Percentiles rank a stretch among this genome's conserved stretches.
Conservation (phyloP, 2,888 invertebrate genomes). For the Calameuta pallipes region DNA sequence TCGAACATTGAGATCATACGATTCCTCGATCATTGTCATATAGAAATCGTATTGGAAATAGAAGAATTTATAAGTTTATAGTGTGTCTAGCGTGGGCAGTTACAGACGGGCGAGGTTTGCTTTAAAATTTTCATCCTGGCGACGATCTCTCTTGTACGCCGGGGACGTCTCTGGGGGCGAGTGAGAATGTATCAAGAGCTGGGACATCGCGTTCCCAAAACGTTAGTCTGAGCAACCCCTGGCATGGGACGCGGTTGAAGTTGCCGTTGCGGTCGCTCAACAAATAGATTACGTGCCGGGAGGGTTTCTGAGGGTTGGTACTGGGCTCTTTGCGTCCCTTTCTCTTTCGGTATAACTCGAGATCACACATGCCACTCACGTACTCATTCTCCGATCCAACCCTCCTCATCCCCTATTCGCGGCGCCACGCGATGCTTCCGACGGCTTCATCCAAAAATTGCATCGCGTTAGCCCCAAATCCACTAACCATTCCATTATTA, state of each 20-base stretch:
- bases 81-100: neutral
- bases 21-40: neutral
- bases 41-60: neutral
- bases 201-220: neutral
- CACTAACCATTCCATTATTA: slow-evolving; percentile 65
- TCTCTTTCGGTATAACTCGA: slow-evolving; percentile 19
- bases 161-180: neutral
- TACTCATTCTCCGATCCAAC: slow-evolving; percentile 55
- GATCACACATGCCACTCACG: slow-evolving; percentile 63
- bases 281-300: slow-evolving; percentile 66
- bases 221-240: neutral
- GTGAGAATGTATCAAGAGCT: neutral
- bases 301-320: slow-evolving; percentile 43
- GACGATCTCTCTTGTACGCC: neutral
- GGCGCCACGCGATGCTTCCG: slow-evolving; percentile 43
- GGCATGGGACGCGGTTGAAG: slow-evolving; percentile 32
- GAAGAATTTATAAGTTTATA: neutral
- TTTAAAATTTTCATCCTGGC: neutral
- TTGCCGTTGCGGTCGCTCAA: slow-evolving; percentile 58
- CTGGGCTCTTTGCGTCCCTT: slow-evolving; percentile 19
- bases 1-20: neutral
- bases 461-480: slow-evolving; percentile 60
- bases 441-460: slow-evolving; percentile 60
- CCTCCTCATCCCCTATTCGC: slow-evolving; percentile 15
- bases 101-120: neutral